A percentile compares a stretch with the other conserved stretches of the same genome.
Conservation (phyloP, 2,113 vertebrate genomes). For the Thunnus maccoyii region DNA sequence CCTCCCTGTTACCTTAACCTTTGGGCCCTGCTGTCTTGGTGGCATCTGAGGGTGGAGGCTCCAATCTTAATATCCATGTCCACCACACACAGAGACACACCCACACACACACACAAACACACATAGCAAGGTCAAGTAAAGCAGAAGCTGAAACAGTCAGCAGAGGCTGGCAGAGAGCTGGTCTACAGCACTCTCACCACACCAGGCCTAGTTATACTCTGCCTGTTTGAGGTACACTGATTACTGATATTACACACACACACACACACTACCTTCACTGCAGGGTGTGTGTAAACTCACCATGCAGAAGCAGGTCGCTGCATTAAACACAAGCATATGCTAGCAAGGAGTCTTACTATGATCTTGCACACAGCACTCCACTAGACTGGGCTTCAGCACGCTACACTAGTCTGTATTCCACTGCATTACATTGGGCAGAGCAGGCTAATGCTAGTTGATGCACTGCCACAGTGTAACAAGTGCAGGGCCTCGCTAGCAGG, state of each 20-base stretch:
- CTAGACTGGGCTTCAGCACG: constrained; percentile 84
- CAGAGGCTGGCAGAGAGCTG: constrained; percentile 76
- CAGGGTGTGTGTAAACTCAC: constrained; percentile 84
- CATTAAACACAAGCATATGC: constrained; percentile 87
- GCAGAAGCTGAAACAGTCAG: constrained; percentile 72
- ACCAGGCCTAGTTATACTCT: constrained; percentile 86
- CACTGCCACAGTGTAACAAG: constrained; percentile 48
- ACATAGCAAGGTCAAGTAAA: constrained; percentile 58
- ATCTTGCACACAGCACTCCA: constrained; percentile 84
- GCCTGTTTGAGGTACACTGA: constrained; percentile 86
- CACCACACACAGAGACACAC: constrained; percentile 1
- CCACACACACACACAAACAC: constrained; percentile 7
- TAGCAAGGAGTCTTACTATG: constrained; percentile 85
- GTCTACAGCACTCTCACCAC: constrained; percentile 70
- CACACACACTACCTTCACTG: constrained; percentile 80
- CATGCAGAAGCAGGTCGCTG: constrained; percentile 86
- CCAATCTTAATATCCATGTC: constrained; percentile 68
- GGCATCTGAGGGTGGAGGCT: constrained; percentile 42
- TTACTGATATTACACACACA: constrained; percentile 84
- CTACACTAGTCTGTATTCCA: constrained; percentile 80
- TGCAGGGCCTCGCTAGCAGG: constrained; percentile 64
- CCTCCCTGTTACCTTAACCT: constrained; percentile 65
- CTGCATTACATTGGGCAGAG: constrained; percentile 72
- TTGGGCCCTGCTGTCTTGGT: constrained; percentile 39
- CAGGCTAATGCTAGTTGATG: constrained; percentile 65